Base-by-base conservation (phyloP, 2,113 vertebrate genomes). In the Protobothrops flavoviridis region DNA sequence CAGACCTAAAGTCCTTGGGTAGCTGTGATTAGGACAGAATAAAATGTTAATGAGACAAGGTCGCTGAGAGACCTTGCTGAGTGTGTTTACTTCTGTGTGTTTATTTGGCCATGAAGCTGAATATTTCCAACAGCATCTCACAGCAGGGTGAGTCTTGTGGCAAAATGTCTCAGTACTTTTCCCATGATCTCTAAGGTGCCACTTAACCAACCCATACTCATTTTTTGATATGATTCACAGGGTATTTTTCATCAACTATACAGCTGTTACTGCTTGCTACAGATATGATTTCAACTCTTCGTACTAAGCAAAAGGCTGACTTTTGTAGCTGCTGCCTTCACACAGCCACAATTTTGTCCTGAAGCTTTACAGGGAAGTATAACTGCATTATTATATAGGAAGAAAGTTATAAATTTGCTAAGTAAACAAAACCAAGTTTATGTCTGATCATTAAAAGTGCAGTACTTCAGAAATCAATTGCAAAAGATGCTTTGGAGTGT, bases 211-310 rank as follows among this genome's bases (percentile, higher is more conserved):
- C 85, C 93, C 94, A 52, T 95, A 93, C 92, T 95, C 95, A 59
- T 95, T 95, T 94, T 93, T 94, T 93, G 91, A 96, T 95, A 93
- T 88, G 87, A 59, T 86, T 94, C 93, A 93, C 87, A 93, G 69
- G 39, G 85, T 93, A 92, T 95, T 96, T 96, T 96, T 93, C 93
- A 96, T 96, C 94, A 96, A 94, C 96, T 96, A 95, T 95, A 95
- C 95, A 96, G 93, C 90, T 96, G 91, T 95, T 94, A 88, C 95
- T 96, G 96, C 95, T 91, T 96, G 97, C 95, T 91, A 93, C 90
- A 88, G 61, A 95, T 93, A 55, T 96, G 95, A 97, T 96, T 96
- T 96, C 96, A 92, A 92, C 21, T 95, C 92, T 96, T 95, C 94
- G 96, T n/a, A 85, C 39, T 64, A 92, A 94, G 88, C 26, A 90